Percentiles rank a stretch among this genome's conserved stretches.
phyloP scores from a whole-genome alignment of 1,140 invertebrate species.

The Zaprionus camerounensis region DNA sequence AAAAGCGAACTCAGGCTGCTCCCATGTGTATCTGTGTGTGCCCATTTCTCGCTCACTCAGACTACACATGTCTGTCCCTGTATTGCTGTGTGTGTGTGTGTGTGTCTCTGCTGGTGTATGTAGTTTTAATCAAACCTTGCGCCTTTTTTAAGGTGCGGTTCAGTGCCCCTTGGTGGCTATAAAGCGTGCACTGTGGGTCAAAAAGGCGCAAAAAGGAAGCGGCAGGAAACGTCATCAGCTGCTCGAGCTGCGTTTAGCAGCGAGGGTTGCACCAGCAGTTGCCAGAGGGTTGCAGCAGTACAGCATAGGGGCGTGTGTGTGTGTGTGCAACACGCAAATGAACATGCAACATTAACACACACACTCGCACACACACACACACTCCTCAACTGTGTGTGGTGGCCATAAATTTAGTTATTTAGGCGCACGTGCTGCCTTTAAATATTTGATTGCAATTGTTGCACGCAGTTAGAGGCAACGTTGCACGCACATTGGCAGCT shows the following conservation, averaged over 20 bases:
- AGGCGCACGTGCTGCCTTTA: conserved; percentile 57
- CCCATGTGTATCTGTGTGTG: conserved; percentile 74
- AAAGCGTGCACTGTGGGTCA: conserved; percentile 60
- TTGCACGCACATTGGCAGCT: background rate
- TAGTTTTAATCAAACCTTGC: conserved; percentile 81
- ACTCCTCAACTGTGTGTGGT: background rate
- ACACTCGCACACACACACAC: conserved; percentile 3
- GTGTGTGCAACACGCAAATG: conserved; percentile 64
- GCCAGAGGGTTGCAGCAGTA: conserved; percentile 43
- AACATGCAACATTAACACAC: conserved; percentile 73
- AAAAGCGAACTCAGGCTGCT: conserved; percentile 71
- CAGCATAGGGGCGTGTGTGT: conserved; percentile 22
- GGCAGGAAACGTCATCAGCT: conserved; percentile 73
- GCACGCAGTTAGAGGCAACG: conserved; percentile 3
- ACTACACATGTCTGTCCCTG: background rate
- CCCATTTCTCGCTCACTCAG: conserved; percentile 64
- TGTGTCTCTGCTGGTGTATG: conserved; percentile 30
- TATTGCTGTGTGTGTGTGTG: conserved; percentile 31
- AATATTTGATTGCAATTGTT: conserved; percentile 36
- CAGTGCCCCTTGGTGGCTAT: conserved; percentile 78
- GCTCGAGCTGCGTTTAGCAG: conserved; percentile 29
- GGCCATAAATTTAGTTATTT: conserved; percentile 67
- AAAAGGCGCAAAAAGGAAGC: background rate
- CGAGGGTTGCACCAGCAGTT: conserved; percentile 62
- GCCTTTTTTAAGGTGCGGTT: conserved; percentile 81